Base-by-base conservation (phyloP, 2,113 vertebrate genomes). In the Lepisosteus oculatus region DNA sequence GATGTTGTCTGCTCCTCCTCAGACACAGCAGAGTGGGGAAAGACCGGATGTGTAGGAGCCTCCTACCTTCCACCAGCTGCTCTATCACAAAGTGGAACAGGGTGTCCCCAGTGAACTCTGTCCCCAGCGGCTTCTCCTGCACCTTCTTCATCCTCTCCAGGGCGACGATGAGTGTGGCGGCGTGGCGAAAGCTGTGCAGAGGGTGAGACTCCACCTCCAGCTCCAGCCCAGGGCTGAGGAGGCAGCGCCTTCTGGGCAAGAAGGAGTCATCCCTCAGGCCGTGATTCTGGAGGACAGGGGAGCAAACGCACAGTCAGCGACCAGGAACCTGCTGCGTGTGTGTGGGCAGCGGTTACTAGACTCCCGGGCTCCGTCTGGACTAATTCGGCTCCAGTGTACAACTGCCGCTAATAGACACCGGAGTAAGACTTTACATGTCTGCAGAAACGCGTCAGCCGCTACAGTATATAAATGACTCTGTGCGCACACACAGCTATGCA, bases 31-130 rank as follows among this genome's bases (percentile, higher is more conserved):
- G 29, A 29, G 29, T 29, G 29, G 29, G 29, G 29, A 29, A 29
- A 29, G 29, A 29, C 17, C 6, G 3, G 45, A 9, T 66, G 9
- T 45, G 54, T 57, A 4, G 14, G 43, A 57, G 4, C n/a, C 14
- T 3, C 1, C 64, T 86, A 89, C 89, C 86, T 81, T 89, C 85
- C 15, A 87, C 44, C 0, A 84, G 1, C 51, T 14, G 82, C 0
- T 87, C 89, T 77, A 87, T 3, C 75, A 87, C 72, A 43, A 85
- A 66, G 77, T 9, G 67, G 41, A 89, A 68, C 77, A 88, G 77
- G 72, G 75, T 51, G 6, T 85, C 77, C 2, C 86, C 85, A 9
- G 56, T 82, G 77, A 83, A 84, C 55, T 81, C 77, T 0, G 80
- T 76, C 69, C 83, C 55, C 62, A 74, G 41, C 67, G 66, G 14